Percentiles rank a stretch among this genome's conserved stretches.
Evolutionary conservation across 2,797 vertebrate species (phyloP).

Genomic region (Sebastolobus altivelis): DNA sequence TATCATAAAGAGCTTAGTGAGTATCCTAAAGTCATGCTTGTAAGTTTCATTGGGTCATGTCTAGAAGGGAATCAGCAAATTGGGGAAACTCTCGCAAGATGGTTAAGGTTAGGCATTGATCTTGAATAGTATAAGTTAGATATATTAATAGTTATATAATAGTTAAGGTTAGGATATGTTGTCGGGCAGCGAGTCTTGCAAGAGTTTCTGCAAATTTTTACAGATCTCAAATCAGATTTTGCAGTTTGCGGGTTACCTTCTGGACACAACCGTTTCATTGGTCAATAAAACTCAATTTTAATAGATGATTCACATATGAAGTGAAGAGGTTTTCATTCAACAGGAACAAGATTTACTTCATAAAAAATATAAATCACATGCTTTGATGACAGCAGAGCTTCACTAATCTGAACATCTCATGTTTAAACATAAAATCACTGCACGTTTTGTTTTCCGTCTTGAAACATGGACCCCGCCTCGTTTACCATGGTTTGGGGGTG

Average conservation of each 20-base stretch:
- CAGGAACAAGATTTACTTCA: neutral
- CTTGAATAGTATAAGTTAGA: no score
- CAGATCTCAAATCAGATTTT: no score
- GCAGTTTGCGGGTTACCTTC: no score
- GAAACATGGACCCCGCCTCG: no score
- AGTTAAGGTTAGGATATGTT: no score
- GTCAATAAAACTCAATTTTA: neutral
- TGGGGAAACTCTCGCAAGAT: no score
- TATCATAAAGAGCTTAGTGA: neutral
- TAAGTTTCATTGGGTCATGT: neutral
- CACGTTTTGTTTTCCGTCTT: neutral
- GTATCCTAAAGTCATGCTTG: neutral
- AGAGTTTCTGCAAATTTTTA: no score
- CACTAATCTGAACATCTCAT: constrained; percentile 54
- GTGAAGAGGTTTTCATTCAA: constrained; percentile 49
- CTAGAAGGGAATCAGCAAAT: no score
- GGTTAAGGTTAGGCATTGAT: no score
- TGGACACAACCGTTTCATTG: neutral
- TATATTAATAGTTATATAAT: no score
- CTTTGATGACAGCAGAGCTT: constrained; percentile 1
- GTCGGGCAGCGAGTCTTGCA: no score
- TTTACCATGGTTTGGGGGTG: no score
- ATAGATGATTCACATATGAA: neutral
- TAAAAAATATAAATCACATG: neutral
- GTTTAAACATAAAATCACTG: neutral